Conservation (phyloP, 2,113 vertebrate genomes). For the Condylura cristata region DNA sequence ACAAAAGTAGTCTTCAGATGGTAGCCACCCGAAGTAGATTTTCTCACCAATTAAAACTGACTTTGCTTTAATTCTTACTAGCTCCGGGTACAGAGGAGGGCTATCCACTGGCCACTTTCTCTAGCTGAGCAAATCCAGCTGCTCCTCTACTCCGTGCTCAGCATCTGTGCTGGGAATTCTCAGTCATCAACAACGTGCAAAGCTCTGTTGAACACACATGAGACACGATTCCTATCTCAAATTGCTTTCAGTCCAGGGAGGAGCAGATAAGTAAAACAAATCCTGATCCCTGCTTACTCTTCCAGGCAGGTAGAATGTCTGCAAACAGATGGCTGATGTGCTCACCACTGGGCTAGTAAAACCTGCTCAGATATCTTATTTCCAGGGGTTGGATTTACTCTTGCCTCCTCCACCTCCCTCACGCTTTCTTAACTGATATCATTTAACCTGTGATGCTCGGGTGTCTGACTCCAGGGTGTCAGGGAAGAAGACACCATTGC, state of each 20-base stretch:
- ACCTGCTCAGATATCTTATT: not conserved
- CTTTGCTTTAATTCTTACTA: too few relatives aligned
- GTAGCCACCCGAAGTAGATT: too few relatives aligned
- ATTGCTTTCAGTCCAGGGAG: not conserved
- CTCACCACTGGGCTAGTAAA: not conserved
- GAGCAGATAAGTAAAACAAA: not conserved
- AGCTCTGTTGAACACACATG: not conserved
- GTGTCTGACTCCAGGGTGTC: too few relatives aligned
- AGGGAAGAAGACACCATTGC: not conserved
- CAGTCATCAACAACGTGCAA: not conserved
- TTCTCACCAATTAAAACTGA: too few relatives aligned
- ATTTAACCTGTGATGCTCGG: not conserved
- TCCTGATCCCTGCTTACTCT: not conserved
- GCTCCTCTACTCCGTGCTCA: too few relatives aligned
- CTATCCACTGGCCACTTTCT: too few relatives aligned
- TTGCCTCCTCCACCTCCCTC: not conserved
- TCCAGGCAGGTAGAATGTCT: not conserved
- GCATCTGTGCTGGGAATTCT: not conserved
- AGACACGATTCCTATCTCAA: not conserved
- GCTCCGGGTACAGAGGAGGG: too few relatives aligned
- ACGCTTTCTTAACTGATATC: not conserved
- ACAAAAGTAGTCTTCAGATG: not conserved
- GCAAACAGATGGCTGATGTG: not conserved
- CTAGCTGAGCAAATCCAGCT: too few relatives aligned
- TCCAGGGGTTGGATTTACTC: not conserved